Evolutionary conservation across 2,797 vertebrate species (phyloP), one percentile per base, ranked within the genome.

Genomic region (Masticophis lateralis): DNA sequence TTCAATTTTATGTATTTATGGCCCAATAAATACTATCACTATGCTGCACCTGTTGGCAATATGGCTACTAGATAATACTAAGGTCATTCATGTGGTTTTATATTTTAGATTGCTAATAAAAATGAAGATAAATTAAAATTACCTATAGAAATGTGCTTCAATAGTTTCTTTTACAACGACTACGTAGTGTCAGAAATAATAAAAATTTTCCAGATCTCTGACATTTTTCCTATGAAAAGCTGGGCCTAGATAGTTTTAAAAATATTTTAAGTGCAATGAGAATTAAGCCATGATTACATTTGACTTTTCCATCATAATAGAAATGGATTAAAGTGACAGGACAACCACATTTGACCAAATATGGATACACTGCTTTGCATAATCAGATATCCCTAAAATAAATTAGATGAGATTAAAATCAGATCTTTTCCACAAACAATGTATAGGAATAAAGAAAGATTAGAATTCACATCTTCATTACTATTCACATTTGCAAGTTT

Each of bases 121-220:
- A 94, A 83, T 92, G 94, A 91, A 92, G 90, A 95, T 95, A 94
- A 37, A 89, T 11, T n/a, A 69, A 90, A 37, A 53, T n/a, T 22
- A 90, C 18, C 10, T n/a, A 32, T 32, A 12, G 27, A 16, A 66
- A 90, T 63, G 18, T 69, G 28, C 53, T 87, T 94, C 55, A 43
- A 79, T 91, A 94, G 56, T 94, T 96, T 94, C 90, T 96, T 94
- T 96, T 94, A 96, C 43, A 20, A 0, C 88, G 96, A 87, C 90
- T 95, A 93, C 93, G 96, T 96, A 94, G 96, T 93, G 94, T 96
- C 96, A 96, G 93, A 95, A 95, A 96, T 95, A 96, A 69, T 97
- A 97, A 97, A 97, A 97, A 96, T 97, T 94, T 91, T 94, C 93
- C n/a, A 94, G 90, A 93, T 96, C 94, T 93, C 90, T 96, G 95